A percentile compares a stretch with the other conserved stretches of the same genome.
Evolutionary conservation across 2,888 invertebrate genomes (phyloP).

Genomic region (Syrphus vitripennis): DNA sequence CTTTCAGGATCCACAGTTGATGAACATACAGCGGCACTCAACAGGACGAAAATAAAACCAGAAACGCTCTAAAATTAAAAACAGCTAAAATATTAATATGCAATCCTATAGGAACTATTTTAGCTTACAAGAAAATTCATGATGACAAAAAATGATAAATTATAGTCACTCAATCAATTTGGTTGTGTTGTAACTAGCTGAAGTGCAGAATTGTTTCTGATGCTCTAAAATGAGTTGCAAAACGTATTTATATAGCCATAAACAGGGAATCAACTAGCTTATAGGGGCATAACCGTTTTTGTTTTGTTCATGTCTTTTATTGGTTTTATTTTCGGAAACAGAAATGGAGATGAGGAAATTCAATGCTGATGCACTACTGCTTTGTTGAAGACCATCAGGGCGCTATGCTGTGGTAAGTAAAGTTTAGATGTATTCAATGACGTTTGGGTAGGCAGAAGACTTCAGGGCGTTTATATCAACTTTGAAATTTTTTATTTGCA

Average conservation of each 20-base stretch:
- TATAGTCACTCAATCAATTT: slow-evolving; percentile 10
- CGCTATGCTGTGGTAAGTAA: neutral
- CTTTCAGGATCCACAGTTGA: slow-evolving; percentile 1
- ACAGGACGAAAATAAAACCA: slow-evolving; percentile 15
- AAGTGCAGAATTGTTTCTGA: slow-evolving; percentile 58
- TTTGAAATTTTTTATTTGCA: neutral
- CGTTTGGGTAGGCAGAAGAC: neutral
- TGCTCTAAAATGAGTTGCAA: slow-evolving; percentile 31
- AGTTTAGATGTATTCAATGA: neutral
- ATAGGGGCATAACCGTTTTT: slow-evolving; percentile 50
- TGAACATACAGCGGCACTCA: slow-evolving; percentile 28
- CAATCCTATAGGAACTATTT: neutral
- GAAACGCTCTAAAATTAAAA: slow-evolving; percentile 39
- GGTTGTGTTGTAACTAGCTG: slow-evolving; percentile 20
- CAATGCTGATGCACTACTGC: neutral
- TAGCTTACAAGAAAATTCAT: slow-evolving; percentile 59
- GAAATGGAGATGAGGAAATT: slow-evolving; percentile 37
- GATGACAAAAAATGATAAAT: slow-evolving; percentile 13
- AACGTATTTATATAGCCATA: slow-evolving; percentile 63
- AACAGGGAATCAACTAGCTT: slow-evolving; percentile 8
- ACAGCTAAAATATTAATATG: neutral
- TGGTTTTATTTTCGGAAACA: slow-evolving; percentile 6
- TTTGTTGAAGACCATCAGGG: neutral
- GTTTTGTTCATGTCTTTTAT: neutral
- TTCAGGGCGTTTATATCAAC: neutral